phyloP scores from a whole-genome alignment of 2,888 invertebrate genomes.

The Lysandra coridon region DNA sequence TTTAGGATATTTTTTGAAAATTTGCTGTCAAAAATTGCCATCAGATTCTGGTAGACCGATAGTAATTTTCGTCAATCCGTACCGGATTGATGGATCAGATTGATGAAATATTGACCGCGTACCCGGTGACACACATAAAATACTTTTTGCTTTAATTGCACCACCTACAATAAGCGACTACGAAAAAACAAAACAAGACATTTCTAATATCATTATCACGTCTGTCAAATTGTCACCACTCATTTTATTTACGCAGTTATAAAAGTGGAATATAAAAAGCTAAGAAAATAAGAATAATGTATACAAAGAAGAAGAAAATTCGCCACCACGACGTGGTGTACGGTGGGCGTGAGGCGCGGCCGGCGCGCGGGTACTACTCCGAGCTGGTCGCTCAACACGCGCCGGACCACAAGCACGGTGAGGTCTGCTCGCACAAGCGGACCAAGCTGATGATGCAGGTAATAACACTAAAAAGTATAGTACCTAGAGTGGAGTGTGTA shows the following conservation, averaged over 20 bases:
- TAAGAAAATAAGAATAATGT: slow-evolving; percentile 49
- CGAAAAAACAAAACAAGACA: neutral
- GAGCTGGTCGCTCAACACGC: slow-evolving; percentile 79
- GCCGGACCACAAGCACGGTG: slow-evolving; percentile 59
- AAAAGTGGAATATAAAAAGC: neutral
- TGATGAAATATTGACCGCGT: too few relatives aligned
- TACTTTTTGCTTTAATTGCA: neutral
- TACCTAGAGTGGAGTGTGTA: too few relatives aligned
- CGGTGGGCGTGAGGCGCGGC: slow-evolving; percentile 58
- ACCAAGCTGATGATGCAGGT: slow-evolving; percentile 69
- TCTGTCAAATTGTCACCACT: neutral
- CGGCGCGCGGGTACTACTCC: slow-evolving; percentile 82
- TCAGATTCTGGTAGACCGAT: too few relatives aligned
- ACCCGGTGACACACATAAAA: neutral
- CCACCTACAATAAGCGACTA: neutral
- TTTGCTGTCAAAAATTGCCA: too few relatives aligned
- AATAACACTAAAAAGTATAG: neutral
- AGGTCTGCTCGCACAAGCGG: slow-evolving; percentile 66
- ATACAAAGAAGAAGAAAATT: slow-evolving; percentile 64
- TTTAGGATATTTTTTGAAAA: too few relatives aligned
- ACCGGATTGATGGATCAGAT: too few relatives aligned
- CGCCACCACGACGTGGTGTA: slow-evolving; percentile 66
- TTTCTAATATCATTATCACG: neutral
- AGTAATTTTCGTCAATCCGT: too few relatives aligned
- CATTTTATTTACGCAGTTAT: neutral